Evolutionary conservation across 2,888 invertebrate species (phyloP), one percentile per base, ranked within the genome.

Genomic region (Conistra vaccinii): DNA sequence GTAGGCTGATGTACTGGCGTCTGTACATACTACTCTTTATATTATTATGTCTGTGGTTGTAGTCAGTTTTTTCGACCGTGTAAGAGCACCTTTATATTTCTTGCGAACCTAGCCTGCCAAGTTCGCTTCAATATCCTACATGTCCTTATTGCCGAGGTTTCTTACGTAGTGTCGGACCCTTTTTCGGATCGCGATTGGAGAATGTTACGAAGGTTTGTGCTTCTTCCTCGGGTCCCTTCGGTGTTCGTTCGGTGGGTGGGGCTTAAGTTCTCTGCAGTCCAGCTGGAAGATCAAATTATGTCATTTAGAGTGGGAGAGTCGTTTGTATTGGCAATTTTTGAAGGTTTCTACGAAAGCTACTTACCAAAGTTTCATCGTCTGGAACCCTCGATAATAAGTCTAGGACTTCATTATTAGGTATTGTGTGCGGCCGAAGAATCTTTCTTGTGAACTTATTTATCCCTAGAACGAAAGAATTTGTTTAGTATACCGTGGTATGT

Each of bases 341-440:
- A 14, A 45, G 26, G 1, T 10, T 26, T 9, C 7, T 29, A 70
- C 10, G 17, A 58, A 57, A 5, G 0, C 0, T 1, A 95, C 97
- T 97, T 94, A 99, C 99, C 96, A 99, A 96, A 96, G 98, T 98
- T 94, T 98, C 98, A 92, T 99, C 99, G 91, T 99, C 99, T 51
- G 99, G 99, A 70, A 99, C 98, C 86, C 99, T 97, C 0, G 99
- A 99, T 81, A 99, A 95, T 90, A 99, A 98, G 96, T 99, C 99
- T 84, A 99, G 95, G 14, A 99, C 96, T 97, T 99, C 99, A 96
- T 99, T 99, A 95, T 99, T 99, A 17, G 99, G 99, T 95, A 99
- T 98, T 55, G 98, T 98, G 93, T 99, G 98, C 10, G 99, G 99
- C 85, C 99, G 97, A 72, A 99, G 95, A 78, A 99, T 97, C 94